These are phyloP conservation scores for Labroides dimidiatus DNA, from an alignment of 2,797 vertebrate genomes.

Conservation along the genomic window DNA sequence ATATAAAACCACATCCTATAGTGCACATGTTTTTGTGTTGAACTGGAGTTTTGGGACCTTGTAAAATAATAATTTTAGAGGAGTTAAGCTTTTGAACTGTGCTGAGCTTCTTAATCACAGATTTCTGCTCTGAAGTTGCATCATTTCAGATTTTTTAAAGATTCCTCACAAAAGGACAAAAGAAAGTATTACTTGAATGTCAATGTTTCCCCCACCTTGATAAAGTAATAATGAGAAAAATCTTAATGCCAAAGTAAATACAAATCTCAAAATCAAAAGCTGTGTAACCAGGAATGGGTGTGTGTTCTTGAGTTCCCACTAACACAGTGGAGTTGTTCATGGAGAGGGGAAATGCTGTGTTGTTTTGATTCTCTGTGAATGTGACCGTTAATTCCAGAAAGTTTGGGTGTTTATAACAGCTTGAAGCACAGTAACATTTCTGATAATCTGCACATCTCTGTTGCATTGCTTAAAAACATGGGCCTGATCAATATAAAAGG, in stretches of 20 bases:
- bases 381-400: constrained; percentile 20
- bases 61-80: too few species aligned
- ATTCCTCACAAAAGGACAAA: constrained; percentile 14
- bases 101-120: constrained; percentile 12
- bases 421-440: constrained; percentile 43
- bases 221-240: not conserved
- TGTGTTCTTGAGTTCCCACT: not conserved
- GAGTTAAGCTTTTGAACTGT: not conserved
- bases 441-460: constrained; percentile 23
- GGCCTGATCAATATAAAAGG: too few species aligned
- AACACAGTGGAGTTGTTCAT: not conserved
- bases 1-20: not conserved
- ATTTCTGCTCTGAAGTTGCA: not conserved
- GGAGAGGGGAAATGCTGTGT: constrained; percentile 10
- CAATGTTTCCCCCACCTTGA: too few species aligned
- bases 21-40: not conserved
- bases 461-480: constrained; percentile 14
- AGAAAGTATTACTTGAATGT: not conserved
- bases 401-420: constrained; percentile 33
- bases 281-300: constrained; percentile 13
- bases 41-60: too few species aligned
- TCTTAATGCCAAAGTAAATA: not conserved
- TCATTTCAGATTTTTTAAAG: not conserved
- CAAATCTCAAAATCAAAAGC: constrained; percentile 13
- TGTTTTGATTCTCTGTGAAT: constrained; percentile 7